Evolutionary conservation across 2,113 vertebrate species (phyloP).

Genomic region (Aegotheles bennettii): DNA sequence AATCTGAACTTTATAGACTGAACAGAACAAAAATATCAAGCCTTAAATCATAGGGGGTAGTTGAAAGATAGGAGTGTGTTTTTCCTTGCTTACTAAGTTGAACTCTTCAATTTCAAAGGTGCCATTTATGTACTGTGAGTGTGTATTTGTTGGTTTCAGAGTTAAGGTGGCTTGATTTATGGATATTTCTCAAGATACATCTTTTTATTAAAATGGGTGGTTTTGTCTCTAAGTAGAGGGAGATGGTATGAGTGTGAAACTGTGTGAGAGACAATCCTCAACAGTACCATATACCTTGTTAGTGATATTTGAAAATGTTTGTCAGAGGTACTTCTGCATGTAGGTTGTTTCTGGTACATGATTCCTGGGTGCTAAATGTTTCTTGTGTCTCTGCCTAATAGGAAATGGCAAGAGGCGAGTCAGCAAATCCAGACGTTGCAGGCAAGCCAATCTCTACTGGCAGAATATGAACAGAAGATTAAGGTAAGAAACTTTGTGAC

Average conservation of each 20-base stretch:
- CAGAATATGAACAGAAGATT: constrained; percentile 86
- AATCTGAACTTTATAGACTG: neutral
- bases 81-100: neutral
- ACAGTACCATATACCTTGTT: neutral
- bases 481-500: constrained; percentile 73
- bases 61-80: neutral
- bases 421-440: constrained; percentile 83
- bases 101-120: neutral
- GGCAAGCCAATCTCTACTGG: constrained; percentile 75
- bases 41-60: neutral
- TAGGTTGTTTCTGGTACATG: neutral
- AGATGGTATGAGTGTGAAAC: too few species aligned
- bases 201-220: neutral
- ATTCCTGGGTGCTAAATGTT: neutral
- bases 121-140: neutral
- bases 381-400: constrained; percentile 36
- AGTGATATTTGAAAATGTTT: neutral
- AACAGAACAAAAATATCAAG: neutral
- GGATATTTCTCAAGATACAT: neutral
- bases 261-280: neutral
- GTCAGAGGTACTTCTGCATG: neutral
- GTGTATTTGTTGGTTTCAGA: neutral
- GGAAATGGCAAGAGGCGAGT: constrained; percentile 86
- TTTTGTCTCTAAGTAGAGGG: neutral
- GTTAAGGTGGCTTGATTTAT: neutral